Conservation (phyloP, 2,113 vertebrate genomes). For the Solea senegalensis region DNA sequence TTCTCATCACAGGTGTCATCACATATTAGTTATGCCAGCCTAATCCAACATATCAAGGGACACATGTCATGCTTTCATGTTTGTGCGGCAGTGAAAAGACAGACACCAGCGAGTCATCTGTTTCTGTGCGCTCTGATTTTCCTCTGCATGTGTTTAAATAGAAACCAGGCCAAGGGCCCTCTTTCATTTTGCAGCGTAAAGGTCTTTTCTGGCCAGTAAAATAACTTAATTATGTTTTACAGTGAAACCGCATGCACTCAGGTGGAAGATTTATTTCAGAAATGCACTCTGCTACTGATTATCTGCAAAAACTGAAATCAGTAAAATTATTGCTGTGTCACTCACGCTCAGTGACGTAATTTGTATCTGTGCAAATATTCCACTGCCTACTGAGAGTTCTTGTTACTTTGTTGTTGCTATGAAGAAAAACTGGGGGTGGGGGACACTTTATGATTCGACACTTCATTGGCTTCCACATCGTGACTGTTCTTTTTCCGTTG, state of each 20-base stretch:
- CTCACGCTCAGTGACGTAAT: slow-evolving; percentile 20
- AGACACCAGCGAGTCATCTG: slow-evolving; percentile 54
- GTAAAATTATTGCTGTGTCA: slow-evolving; percentile 19
- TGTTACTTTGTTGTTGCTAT: slow-evolving; percentile 41
- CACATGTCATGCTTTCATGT: slow-evolving; percentile 56
- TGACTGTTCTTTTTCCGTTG: slow-evolving; percentile 26
- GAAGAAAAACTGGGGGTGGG: slow-evolving; percentile 36
- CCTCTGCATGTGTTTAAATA: slow-evolving; percentile 34
- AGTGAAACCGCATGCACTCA: slow-evolving; percentile 9
- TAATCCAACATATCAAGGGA: slow-evolving; percentile 45
- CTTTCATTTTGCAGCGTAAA: slow-evolving; percentile 24
- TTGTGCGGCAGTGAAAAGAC: slow-evolving; percentile 30
- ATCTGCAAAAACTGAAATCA: slow-evolving; percentile 40
- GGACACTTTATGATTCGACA: slow-evolving; percentile 34
- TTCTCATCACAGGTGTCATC: slow-evolving; percentile 49
- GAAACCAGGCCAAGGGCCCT: slow-evolving; percentile 37
- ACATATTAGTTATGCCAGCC: slow-evolving; percentile 47
- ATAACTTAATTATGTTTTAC: slow-evolving; percentile 3
- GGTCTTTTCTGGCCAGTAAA: slow-evolving; percentile 17
- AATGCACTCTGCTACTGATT: slow-evolving; percentile 38
- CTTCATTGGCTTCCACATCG: slow-evolving; percentile 45
- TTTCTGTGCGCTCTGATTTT: slow-evolving; percentile 30
- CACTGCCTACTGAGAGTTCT: slow-evolving; percentile 21
- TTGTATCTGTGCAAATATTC: not conserved
- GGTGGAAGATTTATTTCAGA: slow-evolving; percentile 31